phyloP scores from a whole-genome alignment of 2,113 vertebrate species.

The Amblyornis subalaris region DNA sequence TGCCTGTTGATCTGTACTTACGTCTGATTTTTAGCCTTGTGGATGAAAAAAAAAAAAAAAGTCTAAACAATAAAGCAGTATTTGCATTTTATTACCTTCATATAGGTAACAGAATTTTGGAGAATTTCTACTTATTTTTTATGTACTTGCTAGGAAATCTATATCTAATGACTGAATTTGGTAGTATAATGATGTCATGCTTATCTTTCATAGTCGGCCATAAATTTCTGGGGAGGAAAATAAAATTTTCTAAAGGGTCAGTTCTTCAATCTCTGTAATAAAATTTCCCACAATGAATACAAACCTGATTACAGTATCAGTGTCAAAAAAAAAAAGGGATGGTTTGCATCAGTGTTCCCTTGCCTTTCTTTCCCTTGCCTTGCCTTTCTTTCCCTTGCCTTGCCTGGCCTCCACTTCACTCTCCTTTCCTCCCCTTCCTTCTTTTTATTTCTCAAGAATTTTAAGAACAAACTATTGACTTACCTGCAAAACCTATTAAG shows the following conservation, averaged over 20 bases:
- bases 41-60: neutral
- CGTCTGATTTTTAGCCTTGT: neutral
- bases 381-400: neutral
- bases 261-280: neutral
- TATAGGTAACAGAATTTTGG: neutral
- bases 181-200: neutral
- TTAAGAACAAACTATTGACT: constrained; percentile 1
- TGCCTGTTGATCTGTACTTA: neutral
- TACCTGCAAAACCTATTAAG: neutral
- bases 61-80: neutral
- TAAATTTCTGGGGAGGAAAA: neutral
- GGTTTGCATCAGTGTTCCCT: neutral
- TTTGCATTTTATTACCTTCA: neutral
- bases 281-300: neutral
- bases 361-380: neutral
- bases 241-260: neutral
- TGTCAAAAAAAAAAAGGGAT: neutral
- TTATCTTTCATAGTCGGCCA: neutral
- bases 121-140: neutral
- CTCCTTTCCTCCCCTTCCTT: fast-evolving
- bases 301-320: neutral
- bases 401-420: neutral
- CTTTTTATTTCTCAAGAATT: neutral
- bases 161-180: neutral
- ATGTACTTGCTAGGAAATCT: neutral